Percentiles rank a stretch among this genome's conserved stretches.
Evolutionary conservation across 2,113 vertebrate species (phyloP).

Genomic region (Motacilla tschutschensis): DNA sequence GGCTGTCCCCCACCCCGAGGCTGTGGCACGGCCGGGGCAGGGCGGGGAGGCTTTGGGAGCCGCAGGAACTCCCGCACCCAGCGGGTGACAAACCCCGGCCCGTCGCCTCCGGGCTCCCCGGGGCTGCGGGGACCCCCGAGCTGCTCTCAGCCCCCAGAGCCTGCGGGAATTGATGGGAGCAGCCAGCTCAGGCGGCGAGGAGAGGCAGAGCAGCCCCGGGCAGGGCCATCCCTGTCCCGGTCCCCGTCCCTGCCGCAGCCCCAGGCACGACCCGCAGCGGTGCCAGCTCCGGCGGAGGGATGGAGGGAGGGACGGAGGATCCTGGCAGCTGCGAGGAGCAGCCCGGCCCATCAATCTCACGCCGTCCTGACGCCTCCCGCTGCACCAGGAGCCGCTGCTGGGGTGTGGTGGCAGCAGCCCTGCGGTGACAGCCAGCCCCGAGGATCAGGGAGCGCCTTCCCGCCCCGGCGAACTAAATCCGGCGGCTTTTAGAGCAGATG

Average conservation of each 20-base stretch:
- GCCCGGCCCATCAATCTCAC: neutral
- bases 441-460: neutral
- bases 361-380: neutral
- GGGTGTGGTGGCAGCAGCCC: fast-evolving
- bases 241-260: neutral
- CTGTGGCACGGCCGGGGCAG: fast-evolving
- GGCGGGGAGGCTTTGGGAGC: neutral
- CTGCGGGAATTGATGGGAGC: fast-evolving
- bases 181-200: fast-evolving
- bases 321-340: neutral
- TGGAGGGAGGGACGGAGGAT: neutral
- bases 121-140: fast-evolving
- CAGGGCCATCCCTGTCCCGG: neutral
- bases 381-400: neutral
- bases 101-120: neutral
- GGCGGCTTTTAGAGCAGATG: constrained; percentile 44
- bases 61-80: neutral
- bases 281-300: neutral
- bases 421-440: neutral
- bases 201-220: neutral
- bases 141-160: neutral
- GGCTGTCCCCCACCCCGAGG: neutral
- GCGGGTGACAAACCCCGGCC: neutral
- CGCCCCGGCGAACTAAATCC: neutral
- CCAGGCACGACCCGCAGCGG: neutral